Evolutionary conservation across 2,797 vertebrate genomes (phyloP), one percentile per base, ranked within the genome.

Genomic region (Rhynchotus rufescens): DNA sequence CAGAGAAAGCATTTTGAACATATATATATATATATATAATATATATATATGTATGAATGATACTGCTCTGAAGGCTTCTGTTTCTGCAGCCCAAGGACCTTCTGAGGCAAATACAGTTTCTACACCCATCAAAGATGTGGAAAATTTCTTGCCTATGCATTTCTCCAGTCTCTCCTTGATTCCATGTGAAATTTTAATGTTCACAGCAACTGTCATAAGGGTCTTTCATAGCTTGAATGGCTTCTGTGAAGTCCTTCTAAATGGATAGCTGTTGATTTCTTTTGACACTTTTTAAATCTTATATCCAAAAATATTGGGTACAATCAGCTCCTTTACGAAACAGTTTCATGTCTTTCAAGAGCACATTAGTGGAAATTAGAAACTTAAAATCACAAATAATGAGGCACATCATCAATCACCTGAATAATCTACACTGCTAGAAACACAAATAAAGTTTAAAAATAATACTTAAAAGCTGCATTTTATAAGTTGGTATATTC

Each of bases 191-290:
- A 36, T n/a, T 77, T 62, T 45, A 80, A 74, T 51, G 75, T 49
- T 7, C 38, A 47, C 32, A 73, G 34, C 42, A 88, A 75, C n/a
- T 66, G 38, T 30, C 38, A 84, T 71, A 76, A 91, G 89, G 51
- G 85, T 89, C 51, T 66, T 79, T 44, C 25, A 21, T 21, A 76
- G 20, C 12, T 91, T 84, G 54, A 80, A 30, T 0, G 23, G 23
- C 25, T 51, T 73, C 57, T 76, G 42, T 69, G 67, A 92, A 89
- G 79, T 10, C 8, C 34, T 64, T 16, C 64, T 47, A 71, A 84
- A 84, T 36, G 74, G 22, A 59, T 67, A 81, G 74, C 47, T 78
- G 22, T 17, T 84, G 66, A 91, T 91, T 91, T 87, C 7, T 52
- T 76, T 67, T 47, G 49, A 65, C 65, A 20, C 19, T 52, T 1